Percentiles rank a stretch among this genome's conserved stretches.
These are phyloP conservation scores for Spilosoma lubricipeda DNA, from an alignment of 2,888 invertebrate species.

Conservation along the genomic window DNA sequence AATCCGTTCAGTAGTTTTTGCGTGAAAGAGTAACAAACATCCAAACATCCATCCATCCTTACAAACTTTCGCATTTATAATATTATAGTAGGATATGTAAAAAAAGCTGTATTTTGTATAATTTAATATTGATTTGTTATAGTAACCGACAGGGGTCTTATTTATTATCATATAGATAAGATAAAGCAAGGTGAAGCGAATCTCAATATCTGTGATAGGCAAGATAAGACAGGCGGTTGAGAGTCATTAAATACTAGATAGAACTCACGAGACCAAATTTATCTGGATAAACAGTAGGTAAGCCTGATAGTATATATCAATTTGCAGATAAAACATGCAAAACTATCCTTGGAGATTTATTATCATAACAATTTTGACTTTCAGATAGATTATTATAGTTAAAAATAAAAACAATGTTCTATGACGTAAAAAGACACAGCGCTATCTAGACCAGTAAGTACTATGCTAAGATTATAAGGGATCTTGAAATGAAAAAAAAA, in stretches of 20 bases:
- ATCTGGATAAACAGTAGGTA: neutral
- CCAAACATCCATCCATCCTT: too few species aligned
- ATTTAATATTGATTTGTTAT: neutral
- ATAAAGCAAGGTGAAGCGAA: neutral
- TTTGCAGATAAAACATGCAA: neutral
- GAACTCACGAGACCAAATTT: neutral
- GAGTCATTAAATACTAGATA: neutral
- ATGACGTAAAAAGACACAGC: neutral
- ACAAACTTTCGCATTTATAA: too few species aligned
- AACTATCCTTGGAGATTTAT: neutral
- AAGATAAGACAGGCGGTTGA: neutral
- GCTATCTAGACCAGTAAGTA: neutral
- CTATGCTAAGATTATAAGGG: neutral
- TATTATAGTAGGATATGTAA: too few species aligned
- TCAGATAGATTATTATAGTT: neutral
- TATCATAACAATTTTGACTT: neutral
- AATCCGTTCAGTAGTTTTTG: too few species aligned
- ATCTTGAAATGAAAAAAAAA: too few species aligned
- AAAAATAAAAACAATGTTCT: neutral
- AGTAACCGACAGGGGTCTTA: neutral
- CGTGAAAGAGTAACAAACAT: too few species aligned
- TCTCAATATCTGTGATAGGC: neutral
- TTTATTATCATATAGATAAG: neutral
- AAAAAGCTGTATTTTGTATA: neutral
- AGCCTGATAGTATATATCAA: neutral